Conservation (phyloP, 2,888 invertebrate genomes). For the Cremastinae sp. region DNA sequence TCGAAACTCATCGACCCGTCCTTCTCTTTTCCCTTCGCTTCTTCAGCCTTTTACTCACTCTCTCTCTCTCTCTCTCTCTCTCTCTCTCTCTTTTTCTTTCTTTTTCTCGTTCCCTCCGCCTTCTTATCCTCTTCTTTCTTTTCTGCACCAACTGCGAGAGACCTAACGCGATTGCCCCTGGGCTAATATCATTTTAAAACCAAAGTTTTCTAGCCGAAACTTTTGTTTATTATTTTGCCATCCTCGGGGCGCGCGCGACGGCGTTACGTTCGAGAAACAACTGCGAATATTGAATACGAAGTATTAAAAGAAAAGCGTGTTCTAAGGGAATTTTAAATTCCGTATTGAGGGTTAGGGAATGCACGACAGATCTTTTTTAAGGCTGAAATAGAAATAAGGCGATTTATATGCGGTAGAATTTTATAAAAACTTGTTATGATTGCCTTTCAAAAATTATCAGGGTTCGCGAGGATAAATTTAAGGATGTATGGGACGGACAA, state of each 20-base stretch:
- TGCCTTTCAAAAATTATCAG: too few relatives aligned
- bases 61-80: slow-evolving; percentile 24
- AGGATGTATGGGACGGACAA: too few relatives aligned
- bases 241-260: slow-evolving; percentile 39
- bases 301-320: too few relatives aligned
- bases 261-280: slow-evolving; percentile 2
- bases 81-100: slow-evolving; percentile 26
- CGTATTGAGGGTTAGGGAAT: too few relatives aligned
- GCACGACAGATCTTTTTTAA: too few relatives aligned
- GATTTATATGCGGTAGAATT: too few relatives aligned
- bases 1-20: slow-evolving; percentile 65
- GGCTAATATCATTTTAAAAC: slow-evolving; percentile 78
- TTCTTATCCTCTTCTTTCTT: slow-evolving; percentile 17
- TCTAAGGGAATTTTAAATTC: too few relatives aligned
- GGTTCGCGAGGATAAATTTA: too few relatives aligned
- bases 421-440: too few relatives aligned
- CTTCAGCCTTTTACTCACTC: slow-evolving; percentile 17
- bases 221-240: slow-evolving; percentile 77
- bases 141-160: slow-evolving; percentile 35
- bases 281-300: too few relatives aligned
- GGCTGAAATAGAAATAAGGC: too few relatives aligned
- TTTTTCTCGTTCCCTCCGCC: slow-evolving; percentile 23
- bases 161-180: slow-evolving; percentile 55
- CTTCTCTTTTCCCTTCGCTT: slow-evolving; percentile 16
- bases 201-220: slow-evolving; percentile 75